phyloP scores from a whole-genome alignment of 1,140 invertebrate genomes.

The Saxidomus purpurata region DNA sequence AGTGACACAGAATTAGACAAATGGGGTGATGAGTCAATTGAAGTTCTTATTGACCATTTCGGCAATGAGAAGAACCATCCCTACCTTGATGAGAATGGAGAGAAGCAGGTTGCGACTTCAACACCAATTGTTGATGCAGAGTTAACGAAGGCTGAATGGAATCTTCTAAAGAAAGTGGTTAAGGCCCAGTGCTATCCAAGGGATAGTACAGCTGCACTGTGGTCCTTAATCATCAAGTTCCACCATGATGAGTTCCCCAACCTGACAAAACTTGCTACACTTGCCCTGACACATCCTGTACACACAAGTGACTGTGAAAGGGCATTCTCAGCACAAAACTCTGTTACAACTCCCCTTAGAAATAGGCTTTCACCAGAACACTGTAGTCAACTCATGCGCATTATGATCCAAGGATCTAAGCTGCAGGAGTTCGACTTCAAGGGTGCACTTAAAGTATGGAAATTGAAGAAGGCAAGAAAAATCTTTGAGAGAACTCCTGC shows the following conservation, averaged over 20 bases:
- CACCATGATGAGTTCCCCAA: constrained; percentile 53
- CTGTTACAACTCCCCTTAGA: constrained; percentile 29
- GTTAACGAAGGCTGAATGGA: not conserved
- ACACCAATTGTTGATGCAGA: not conserved
- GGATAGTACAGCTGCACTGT: not conserved
- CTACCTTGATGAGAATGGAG: not conserved
- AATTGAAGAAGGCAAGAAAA: too few species aligned
- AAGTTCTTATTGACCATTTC: constrained; percentile 6
- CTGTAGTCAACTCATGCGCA: constrained; percentile 29
- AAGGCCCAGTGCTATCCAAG: constrained; percentile 27
- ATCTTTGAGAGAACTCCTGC: too few species aligned
- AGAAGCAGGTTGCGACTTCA: not conserved
- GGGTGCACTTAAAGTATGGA: too few species aligned
- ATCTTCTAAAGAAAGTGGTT: constrained; percentile 6
- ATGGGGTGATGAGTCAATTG: constrained; percentile 10
- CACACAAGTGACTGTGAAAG: constrained; percentile 66
- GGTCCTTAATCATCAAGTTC: constrained; percentile 32
- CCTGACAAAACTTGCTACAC: constrained; percentile 37
- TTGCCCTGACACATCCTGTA: constrained; percentile 59
- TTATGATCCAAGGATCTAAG: too few species aligned
- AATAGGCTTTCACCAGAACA: constrained; percentile 44
- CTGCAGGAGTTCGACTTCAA: too few species aligned
- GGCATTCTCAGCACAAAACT: constrained; percentile 55
- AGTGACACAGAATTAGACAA: not conserved
- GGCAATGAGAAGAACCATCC: not conserved